Conservation (phyloP, 2,113 vertebrate species). For the Sisor rabdophorus region DNA sequence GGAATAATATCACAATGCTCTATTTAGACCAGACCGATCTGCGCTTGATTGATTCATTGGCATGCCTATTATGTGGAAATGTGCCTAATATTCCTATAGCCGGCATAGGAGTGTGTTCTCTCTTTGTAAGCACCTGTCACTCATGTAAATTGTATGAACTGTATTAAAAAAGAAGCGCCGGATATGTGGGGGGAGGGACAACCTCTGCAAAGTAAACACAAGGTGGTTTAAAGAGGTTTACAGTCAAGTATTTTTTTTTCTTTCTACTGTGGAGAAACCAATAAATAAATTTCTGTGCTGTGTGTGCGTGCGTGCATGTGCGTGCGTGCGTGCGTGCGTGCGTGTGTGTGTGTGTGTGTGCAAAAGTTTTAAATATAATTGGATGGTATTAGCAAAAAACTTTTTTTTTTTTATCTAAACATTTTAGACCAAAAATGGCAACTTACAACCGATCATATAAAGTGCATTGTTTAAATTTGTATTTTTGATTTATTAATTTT, state of each 20-base stretch:
- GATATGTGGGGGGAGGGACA: conserved; percentile 20
- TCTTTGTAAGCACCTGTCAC: conserved; percentile 3
- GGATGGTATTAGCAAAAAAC: too few species aligned
- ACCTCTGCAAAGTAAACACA: conserved; percentile 15
- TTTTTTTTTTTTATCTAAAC: too few species aligned
- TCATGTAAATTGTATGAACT: conserved; percentile 5
- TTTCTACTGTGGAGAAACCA: too few species aligned
- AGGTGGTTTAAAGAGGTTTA: background rate
- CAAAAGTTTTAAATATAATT: background rate
- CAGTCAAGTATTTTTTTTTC: background rate
- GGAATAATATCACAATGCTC: background rate
- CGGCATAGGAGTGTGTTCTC: background rate
- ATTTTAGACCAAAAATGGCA: too few species aligned
- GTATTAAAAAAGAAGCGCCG: background rate
- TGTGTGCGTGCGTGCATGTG: too few species aligned
- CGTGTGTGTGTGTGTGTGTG: background rate
- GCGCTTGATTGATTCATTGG: background rate
- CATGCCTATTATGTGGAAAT: background rate
- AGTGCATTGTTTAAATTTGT: background rate
- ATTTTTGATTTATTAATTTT: background rate
- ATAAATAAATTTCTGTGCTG: too few species aligned
- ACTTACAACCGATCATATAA: background rate
- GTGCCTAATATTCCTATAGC: background rate
- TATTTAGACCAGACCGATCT: background rate
- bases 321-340: too few species aligned